phyloP scores from a whole-genome alignment of 2,113 vertebrate species.

The Galemys pyrenaicus region DNA sequence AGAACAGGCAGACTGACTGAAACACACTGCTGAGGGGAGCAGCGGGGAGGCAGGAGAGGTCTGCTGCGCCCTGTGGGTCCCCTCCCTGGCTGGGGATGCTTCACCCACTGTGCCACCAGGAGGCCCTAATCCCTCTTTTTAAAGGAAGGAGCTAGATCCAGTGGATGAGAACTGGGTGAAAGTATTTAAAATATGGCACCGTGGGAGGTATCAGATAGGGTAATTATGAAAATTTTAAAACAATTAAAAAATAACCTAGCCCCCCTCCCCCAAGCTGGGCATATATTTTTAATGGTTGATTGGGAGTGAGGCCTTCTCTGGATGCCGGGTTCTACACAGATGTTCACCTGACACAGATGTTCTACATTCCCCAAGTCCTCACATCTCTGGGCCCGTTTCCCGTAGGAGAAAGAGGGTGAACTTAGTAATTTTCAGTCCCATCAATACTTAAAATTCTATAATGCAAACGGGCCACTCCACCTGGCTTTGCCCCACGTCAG shows the following conservation, averaged over 20 bases:
- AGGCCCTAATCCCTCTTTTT: too few relatives aligned
- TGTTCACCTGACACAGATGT: background rate
- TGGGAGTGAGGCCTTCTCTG: background rate
- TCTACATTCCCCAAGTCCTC: background rate
- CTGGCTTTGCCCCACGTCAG: background rate
- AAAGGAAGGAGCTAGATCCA: background rate
- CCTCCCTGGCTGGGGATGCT: too few relatives aligned
- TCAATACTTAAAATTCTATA: background rate
- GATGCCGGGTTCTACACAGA: too few relatives aligned
- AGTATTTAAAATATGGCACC: background rate
- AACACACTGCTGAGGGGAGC: too few relatives aligned
- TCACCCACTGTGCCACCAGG: too few relatives aligned
- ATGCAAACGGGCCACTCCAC: background rate
- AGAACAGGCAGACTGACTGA: too few relatives aligned
- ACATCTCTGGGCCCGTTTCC: background rate
- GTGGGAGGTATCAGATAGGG: background rate
- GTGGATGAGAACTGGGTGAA: background rate
- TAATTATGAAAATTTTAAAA: background rate
- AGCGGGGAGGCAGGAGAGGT: too few relatives aligned
- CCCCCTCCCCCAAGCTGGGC: background rate
- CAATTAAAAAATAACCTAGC: background rate
- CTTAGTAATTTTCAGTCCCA: background rate
- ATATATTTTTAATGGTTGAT: background rate
- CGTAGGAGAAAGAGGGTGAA: background rate
- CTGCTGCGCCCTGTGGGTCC: too few relatives aligned